Evolutionary conservation across 2,888 invertebrate species (phyloP).

Genomic region (Caradrina kadenii): DNA sequence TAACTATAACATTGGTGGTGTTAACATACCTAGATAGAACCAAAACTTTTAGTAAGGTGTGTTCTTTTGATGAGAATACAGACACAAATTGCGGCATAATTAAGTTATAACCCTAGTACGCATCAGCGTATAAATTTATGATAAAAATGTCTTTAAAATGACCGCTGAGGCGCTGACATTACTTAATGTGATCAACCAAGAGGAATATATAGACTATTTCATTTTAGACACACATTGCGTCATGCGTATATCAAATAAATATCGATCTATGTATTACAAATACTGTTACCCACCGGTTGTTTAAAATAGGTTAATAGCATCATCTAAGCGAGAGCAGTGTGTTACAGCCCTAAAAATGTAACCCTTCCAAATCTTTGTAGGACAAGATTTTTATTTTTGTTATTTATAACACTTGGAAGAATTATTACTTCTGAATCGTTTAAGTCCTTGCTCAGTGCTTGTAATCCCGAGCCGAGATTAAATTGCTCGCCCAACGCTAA

Average conservation of each 20-base stretch:
- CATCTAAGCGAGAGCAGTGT: conserved; percentile 63
- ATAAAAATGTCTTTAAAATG: conserved; percentile 61
- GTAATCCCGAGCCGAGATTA: conserved; percentile 87
- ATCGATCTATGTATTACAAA: conserved; percentile 23
- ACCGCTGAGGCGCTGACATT: conserved; percentile 68
- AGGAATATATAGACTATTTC: conserved; percentile 48
- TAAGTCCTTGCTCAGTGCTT: conserved; percentile 88
- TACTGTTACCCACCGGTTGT: conserved; percentile 6
- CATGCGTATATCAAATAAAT: conserved; percentile 4
- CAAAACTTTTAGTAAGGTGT: conserved; percentile 67
- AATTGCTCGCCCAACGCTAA: conserved; percentile 85
- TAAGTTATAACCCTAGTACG: conserved; percentile 68
- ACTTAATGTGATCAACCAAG: conserved; percentile 55
- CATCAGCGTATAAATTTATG: conserved; percentile 57
- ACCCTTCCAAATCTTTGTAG: conserved; percentile 72
- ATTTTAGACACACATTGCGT: conserved; percentile 49
- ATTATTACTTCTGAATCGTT: conserved; percentile 90
- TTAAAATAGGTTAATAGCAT: conserved; percentile 34
- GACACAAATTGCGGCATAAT: conserved; percentile 70
- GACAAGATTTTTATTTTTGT: conserved; percentile 84
- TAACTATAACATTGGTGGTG: conserved; percentile 10
- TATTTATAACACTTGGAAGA: conserved; percentile 89
- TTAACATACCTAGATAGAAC: conserved; percentile 46
- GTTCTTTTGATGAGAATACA: conserved; percentile 60
- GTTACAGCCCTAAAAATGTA: conserved; percentile 62